A percentile compares a stretch with the other conserved stretches of the same genome.
These are phyloP conservation scores for Leucophenga montana DNA, from an alignment of 2,888 invertebrate genomes.

Conservation along the genomic window DNA sequence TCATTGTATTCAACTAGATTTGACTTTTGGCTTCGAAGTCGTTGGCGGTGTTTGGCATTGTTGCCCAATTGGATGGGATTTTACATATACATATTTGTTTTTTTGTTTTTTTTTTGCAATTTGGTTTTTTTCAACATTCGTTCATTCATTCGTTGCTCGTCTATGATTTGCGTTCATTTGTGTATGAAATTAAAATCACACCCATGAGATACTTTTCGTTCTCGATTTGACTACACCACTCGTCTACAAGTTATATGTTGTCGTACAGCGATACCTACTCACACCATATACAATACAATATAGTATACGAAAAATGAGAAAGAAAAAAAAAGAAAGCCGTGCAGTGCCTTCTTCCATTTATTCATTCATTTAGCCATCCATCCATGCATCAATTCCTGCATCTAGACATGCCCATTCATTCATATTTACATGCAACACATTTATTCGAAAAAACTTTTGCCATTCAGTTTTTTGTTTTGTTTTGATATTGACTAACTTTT, in stretches of 20 bases:
- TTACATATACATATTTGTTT: conserved; percentile 27
- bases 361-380: no score
- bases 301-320: no score
- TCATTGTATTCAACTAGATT: conserved; percentile 33
- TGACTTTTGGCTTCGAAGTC: neutral
- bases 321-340: no score
- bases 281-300: no score
- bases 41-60: neutral
- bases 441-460: no score
- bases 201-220: conserved; percentile 58
- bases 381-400: no score
- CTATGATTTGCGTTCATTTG: conserved; percentile 68
- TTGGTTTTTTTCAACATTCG: neutral
- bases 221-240: neutral
- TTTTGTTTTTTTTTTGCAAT: conserved; percentile 36
- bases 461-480: no score
- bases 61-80: conserved; percentile 31
- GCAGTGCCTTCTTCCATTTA: no score
- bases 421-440: no score
- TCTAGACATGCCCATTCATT: no score
- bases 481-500: no score
- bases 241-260: neutral
- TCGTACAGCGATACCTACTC: no score
- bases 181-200: conserved; percentile 74
- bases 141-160: neutral